Evolutionary conservation across 2,113 vertebrate species (phyloP).

Genomic region (Hymenochirus boettgeri): DNA sequence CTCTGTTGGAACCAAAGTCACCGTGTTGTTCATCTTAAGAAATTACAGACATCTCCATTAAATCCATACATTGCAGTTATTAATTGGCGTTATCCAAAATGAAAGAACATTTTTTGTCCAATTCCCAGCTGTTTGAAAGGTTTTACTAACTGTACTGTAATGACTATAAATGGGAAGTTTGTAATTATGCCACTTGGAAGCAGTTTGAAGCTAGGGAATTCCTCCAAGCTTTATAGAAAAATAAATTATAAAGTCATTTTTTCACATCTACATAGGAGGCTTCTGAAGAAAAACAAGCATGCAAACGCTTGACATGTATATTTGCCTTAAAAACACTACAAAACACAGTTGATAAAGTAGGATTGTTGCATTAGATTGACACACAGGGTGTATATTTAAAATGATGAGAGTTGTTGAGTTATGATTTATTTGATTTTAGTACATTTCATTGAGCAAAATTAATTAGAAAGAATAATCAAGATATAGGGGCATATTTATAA

Average conservation of each 20-base stretch:
- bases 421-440: too few relatives aligned
- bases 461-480: too few relatives aligned
- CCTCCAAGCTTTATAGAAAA: constrained; percentile 34
- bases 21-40: too few relatives aligned
- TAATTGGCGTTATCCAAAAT: constrained; percentile 18
- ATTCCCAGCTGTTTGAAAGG: constrained; percentile 49
- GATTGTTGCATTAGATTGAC: constrained; percentile 19
- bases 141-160: constrained; percentile 33
- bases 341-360: constrained; percentile 17
- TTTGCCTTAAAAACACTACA: constrained; percentile 8
- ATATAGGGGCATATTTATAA: too few relatives aligned
- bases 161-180: constrained; percentile 45
- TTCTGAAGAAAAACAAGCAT: constrained; percentile 42
- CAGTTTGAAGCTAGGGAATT: constrained; percentile 47
- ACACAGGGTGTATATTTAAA: constrained; percentile 32
- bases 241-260: constrained; percentile 42
- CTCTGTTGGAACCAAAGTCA: too few relatives aligned
- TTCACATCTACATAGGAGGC: constrained; percentile 44
- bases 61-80: constrained; percentile 3
- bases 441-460: too few relatives aligned
- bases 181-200: constrained; percentile 50
- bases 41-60: too few relatives aligned
- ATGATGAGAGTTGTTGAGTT: too few relatives aligned
- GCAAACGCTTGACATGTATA: neutral
- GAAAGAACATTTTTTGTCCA: constrained; percentile 46